Conservation (phyloP, 2,888 invertebrate genomes). For the Unio pictorum region DNA sequence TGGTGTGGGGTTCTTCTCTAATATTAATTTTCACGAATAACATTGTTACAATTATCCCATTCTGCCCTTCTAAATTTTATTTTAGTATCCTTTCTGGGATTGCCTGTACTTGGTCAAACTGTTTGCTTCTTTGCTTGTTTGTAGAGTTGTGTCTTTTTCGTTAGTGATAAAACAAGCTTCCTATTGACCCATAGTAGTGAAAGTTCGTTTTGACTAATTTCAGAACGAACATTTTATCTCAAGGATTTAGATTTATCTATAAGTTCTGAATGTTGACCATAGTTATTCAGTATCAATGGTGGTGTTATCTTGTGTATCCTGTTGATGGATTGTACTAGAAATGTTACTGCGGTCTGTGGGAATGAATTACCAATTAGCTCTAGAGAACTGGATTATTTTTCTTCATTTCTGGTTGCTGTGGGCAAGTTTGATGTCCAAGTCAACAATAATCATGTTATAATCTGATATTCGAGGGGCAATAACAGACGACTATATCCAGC, state of each 20-base stretch:
- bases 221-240: constrained; percentile 5
- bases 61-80: constrained; percentile 11
- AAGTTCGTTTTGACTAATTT: constrained; percentile 6
- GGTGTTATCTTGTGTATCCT: too few relatives aligned
- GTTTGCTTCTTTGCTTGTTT: constrained; percentile 18
- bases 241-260: too few relatives aligned
- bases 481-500: constrained; percentile 18
- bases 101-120: constrained; percentile 16
- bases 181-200: constrained; percentile 13
- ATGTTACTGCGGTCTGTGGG: neutral
- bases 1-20: constrained; percentile 25
- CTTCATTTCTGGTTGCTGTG: constrained; percentile 12
- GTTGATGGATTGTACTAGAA: too few relatives aligned
- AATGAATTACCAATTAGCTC: constrained; percentile 18
- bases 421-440: constrained; percentile 17
- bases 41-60: constrained; percentile 13
- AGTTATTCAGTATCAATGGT: too few relatives aligned
- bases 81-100: constrained; percentile 15
- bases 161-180: constrained; percentile 7
- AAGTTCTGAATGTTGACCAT: too few relatives aligned
- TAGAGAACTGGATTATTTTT: constrained; percentile 12
- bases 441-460: constrained; percentile 20
- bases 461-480: constrained; percentile 23
- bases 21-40: constrained; percentile 17
- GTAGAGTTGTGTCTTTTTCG: constrained; percentile 17